phyloP scores from a whole-genome alignment of 2,888 invertebrate genomes.

The Protophormia terraenovae region DNA sequence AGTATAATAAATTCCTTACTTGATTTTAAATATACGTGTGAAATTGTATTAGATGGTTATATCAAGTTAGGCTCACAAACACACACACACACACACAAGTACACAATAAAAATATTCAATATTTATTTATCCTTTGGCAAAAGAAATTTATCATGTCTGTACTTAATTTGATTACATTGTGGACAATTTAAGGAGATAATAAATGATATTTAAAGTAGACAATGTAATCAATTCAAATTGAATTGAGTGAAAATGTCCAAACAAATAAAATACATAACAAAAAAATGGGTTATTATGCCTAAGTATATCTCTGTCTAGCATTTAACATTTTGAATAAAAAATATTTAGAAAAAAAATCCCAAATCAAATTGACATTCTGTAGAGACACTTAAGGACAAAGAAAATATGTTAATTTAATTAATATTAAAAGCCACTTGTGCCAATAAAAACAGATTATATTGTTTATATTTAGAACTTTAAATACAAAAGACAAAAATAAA shows the following conservation, averaged over 20 bases:
- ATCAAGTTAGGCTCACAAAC: too few relatives aligned
- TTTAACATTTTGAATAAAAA: not conserved
- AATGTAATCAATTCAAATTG: constrained; percentile 32
- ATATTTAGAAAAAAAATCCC: not conserved
- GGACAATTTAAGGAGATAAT: constrained; percentile 50
- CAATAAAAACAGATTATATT: not conserved
- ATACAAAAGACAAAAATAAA: too few relatives aligned
- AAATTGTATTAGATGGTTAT: not conserved
- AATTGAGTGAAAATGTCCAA: not conserved
- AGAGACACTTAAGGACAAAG: not conserved
- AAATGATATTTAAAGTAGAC: constrained; percentile 53
- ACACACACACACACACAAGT: too few relatives aligned
- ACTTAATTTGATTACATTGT: constrained; percentile 62
- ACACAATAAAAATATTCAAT: constrained; percentile 45
- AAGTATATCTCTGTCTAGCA: not conserved
- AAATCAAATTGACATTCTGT: constrained; percentile 3
- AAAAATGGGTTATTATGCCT: not conserved
- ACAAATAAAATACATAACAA: not conserved
- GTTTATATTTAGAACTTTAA: not conserved
- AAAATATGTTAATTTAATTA: constrained; percentile 3
- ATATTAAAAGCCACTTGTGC: not conserved
- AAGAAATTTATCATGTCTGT: constrained; percentile 49
- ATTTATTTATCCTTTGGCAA: constrained; percentile 55
- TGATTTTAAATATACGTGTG: constrained; percentile 4
- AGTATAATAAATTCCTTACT: constrained; percentile 23